Evolutionary conservation across 1,140 invertebrate genomes (phyloP).

Genomic region (Lycorma delicatula): DNA sequence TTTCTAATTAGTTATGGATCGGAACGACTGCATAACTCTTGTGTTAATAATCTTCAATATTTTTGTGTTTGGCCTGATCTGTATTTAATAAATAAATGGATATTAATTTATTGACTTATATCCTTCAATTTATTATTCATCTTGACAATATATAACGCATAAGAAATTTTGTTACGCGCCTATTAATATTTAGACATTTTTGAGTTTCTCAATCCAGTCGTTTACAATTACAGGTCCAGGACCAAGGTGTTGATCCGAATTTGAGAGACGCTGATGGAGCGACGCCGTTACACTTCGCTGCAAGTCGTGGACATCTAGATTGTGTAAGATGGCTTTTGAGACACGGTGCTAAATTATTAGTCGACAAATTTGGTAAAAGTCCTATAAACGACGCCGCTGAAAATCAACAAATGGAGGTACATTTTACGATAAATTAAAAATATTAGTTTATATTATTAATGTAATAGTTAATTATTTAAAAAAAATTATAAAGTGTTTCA

Average conservation of each 20-base stretch:
- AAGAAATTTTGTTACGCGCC: background rate
- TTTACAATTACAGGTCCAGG: slow-evolving; percentile 51
- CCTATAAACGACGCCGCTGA: slow-evolving; percentile 84
- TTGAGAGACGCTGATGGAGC: slow-evolving; percentile 74
- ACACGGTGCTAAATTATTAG: slow-evolving; percentile 62
- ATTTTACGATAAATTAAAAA: no score
- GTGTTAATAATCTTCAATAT: no score
- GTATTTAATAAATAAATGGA: no score
- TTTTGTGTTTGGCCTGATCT: no score
- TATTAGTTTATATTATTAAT: no score
- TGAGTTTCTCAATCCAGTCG: background rate
- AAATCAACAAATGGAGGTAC: slow-evolving; percentile 81
- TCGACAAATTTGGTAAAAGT: slow-evolving; percentile 78
- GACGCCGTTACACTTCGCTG: slow-evolving; percentile 70
- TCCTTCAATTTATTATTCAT: background rate
- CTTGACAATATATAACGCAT: background rate
- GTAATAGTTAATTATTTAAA: no score
- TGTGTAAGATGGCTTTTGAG: slow-evolving; percentile 74
- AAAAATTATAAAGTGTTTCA: no score
- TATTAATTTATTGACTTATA: background rate
- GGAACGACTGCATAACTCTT: no score
- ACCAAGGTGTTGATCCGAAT: slow-evolving; percentile 73
- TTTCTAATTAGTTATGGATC: no score
- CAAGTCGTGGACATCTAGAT: slow-evolving; percentile 68
- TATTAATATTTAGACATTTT: background rate